Evolutionary conservation across 2,113 vertebrate genomes (phyloP), one percentile per base, ranked within the genome.

Genomic region (Pundamilia nyererei): DNA sequence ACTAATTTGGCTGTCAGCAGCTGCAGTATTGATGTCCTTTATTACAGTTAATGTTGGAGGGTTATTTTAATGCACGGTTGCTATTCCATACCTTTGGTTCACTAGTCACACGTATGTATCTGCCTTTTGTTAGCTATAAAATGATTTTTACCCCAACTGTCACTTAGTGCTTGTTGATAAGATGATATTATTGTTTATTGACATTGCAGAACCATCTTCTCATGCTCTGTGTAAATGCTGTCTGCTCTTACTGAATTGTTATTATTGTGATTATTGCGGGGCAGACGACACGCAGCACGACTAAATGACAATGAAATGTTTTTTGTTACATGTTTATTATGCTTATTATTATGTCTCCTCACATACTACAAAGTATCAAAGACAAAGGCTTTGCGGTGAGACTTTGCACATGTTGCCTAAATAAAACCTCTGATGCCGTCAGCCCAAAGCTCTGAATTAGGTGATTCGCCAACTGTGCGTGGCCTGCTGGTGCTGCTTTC

Each of bases 371-470:
- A 51, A 80, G 77, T 26, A 81, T 14, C 80, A 56, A 35, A 60
- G 29, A 70, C 11, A 82, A 56, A 68, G 35, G n/a, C 19, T 49
- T 72, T 82, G 29, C 1, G 11, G 62, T 80, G 6, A n/a, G n/a
- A 24, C 38, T 60, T 68, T 79, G 80, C 79, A 84, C 35, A 79
- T 62, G 77, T 24, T 70, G 80, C 45, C 83, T 89, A 85, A 83
- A 91, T 91, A 89, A 93, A 93, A 92, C 79, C 86, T 53, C 56
- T 84, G 86, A 86, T 87, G 84, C 88, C 84, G 87, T 93, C 88
- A 82, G 82, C 6, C 14, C 89, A 91, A 89, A 90, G 87, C 86
- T 92, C 82, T 68, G 88, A 93, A 93, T 93, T 85, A 93, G 92
- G 92, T 82, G 88, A 93, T 91, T 87, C 40, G 83, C 79, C 89